Evolutionary conservation across 2,113 vertebrate genomes (phyloP).

Genomic region (Boulengeromyrus knoepffleri): DNA sequence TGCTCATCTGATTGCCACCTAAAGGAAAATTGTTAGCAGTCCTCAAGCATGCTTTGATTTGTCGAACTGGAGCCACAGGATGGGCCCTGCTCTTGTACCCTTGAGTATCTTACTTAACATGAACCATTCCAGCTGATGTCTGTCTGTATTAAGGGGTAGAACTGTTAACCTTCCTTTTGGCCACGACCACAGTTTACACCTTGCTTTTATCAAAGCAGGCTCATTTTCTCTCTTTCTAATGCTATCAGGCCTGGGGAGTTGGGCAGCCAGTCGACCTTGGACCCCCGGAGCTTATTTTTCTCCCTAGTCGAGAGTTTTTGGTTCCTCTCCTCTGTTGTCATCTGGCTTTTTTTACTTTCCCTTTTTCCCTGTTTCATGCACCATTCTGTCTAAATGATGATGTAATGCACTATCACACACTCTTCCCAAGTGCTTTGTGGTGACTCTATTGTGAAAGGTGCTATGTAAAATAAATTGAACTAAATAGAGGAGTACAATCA

Average conservation of each 20-base stretch:
- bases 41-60: not conserved
- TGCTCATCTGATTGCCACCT: not conserved
- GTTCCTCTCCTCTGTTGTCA: not conserved
- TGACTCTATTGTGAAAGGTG: not conserved
- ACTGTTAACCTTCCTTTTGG: not conserved
- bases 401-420: not conserved
- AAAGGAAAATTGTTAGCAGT: not conserved
- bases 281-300: not conserved
- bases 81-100: not conserved
- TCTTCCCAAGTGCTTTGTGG: not conserved
- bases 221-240: not conserved
- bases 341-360: not conserved
- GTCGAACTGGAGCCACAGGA: not conserved
- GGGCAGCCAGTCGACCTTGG: not conserved
- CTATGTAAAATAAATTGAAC: not conserved
- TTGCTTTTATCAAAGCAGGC: not conserved
- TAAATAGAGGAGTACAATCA: not conserved
- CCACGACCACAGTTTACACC: not conserved
- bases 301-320: not conserved
- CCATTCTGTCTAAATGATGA: not conserved
- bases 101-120: not conserved
- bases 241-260: not conserved
- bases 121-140: not conserved
- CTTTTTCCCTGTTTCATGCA: not conserved
- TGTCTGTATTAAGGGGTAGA: not conserved